Evolutionary conservation across 2,113 vertebrate genomes (phyloP).

Genomic region (Motacilla alba): DNA sequence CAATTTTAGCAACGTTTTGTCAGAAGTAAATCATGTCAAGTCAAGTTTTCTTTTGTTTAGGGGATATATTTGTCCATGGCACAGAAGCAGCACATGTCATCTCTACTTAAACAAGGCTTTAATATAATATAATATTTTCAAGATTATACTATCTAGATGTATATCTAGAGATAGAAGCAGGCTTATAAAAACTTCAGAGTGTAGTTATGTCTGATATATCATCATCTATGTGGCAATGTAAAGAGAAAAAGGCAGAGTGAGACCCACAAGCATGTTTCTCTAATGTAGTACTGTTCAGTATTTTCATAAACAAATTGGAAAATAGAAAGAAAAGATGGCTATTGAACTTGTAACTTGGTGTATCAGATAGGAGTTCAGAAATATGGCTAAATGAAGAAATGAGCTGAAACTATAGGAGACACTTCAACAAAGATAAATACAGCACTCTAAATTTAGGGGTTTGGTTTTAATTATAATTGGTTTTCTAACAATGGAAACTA

Average conservation of each 20-base stretch:
- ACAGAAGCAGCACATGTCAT: neutral
- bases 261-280: neutral
- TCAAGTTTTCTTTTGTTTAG: rapidly evolving
- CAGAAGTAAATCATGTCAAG: neutral
- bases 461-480: neutral
- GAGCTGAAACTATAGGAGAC: neutral
- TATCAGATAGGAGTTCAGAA: neutral
- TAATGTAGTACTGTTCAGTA: neutral
- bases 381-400: neutral
- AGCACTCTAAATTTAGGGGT: neutral
- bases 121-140: neutral
- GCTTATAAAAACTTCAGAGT: neutral
- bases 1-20: neutral
- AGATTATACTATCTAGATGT: neutral
- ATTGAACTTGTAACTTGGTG: neutral
- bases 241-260: neutral
- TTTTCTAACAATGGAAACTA: neutral
- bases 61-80: neutral
- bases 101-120: neutral
- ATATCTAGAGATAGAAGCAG: neutral
- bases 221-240: neutral
- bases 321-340: neutral
- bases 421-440: neutral
- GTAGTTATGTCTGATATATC: neutral
- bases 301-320: neutral